Percentiles rank a stretch among this genome's conserved stretches.
Evolutionary conservation across 2,888 invertebrate species (phyloP).

Genomic region (Dynastes hyllus): DNA sequence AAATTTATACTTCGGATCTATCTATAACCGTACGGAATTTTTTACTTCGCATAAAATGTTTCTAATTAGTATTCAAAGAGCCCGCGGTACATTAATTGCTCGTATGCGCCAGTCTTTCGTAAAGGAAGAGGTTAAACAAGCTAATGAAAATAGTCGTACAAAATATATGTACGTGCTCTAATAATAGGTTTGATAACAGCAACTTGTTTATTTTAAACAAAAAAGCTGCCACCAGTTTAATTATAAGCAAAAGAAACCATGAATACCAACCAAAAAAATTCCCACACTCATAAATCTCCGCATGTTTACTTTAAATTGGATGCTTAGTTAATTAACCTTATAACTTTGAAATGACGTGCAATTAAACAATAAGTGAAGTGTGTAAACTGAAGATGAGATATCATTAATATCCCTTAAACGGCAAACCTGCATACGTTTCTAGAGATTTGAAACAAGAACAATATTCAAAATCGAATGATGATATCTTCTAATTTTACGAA

Average conservation of each 20-base stretch:
- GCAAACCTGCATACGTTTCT: too few species aligned
- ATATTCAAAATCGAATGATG: too few species aligned
- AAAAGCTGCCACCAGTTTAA: background rate
- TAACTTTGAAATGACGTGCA: background rate
- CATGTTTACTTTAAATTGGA: background rate
- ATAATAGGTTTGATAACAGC: slow-evolving; percentile 23
- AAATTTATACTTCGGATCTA: slow-evolving; percentile 24
- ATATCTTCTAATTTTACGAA: too few species aligned
- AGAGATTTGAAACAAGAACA: too few species aligned
- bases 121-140: background rate
- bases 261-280: background rate
- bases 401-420: too few species aligned
- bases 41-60: slow-evolving; percentile 7
- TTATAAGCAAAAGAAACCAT: background rate
- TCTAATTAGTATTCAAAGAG: slow-evolving; percentile 21
- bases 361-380: too few species aligned
- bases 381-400: background rate
- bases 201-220: slow-evolving; percentile 20
- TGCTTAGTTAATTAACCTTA: slow-evolving; percentile 20
- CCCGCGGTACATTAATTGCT: slow-evolving; percentile 22
- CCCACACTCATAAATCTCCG: background rate
- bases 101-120: background rate
- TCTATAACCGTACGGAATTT: background rate
- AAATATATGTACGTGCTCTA: slow-evolving; percentile 7
- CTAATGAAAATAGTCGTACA: background rate